These are phyloP conservation scores for Otus sunia DNA, from an alignment of 2,113 vertebrate genomes.

Conservation along the genomic window DNA sequence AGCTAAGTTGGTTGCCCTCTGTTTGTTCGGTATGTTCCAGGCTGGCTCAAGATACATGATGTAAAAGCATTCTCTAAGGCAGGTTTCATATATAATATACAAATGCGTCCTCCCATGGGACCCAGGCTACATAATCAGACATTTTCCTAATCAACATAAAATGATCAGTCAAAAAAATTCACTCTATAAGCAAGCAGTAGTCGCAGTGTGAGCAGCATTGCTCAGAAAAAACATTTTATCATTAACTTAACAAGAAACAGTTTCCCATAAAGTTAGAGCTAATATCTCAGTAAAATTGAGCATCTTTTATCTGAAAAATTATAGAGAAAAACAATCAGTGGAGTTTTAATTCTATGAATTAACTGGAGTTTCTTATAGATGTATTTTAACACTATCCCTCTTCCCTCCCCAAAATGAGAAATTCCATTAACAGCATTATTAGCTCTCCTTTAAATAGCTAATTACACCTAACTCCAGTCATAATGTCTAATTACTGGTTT, in stretches of 20 bases:
- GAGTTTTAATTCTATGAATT: neutral
- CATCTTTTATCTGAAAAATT: conserved; percentile 4
- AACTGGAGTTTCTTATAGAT: neutral
- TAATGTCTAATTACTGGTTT: conserved; percentile 48
- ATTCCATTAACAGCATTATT: conserved; percentile 22
- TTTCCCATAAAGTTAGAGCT: neutral
- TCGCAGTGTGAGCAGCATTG: neutral
- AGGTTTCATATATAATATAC: neutral
- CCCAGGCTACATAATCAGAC: neutral
- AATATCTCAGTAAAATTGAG: neutral
- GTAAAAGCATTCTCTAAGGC: neutral
- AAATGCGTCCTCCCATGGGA: neutral
- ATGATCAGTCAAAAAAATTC: neutral
- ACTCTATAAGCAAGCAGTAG: neutral
- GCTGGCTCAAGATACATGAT: neutral
- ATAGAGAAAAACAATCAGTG: neutral
- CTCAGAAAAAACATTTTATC: neutral
- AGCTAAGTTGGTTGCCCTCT: neutral
- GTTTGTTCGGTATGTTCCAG: neutral
- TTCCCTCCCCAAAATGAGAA: neutral
- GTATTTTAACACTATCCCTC: neutral
- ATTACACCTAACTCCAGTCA: conserved; percentile 18
- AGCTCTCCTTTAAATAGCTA: conserved; percentile 28
- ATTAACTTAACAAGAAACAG: neutral
- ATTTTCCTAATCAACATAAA: neutral